These are phyloP conservation scores for Sparus aurata DNA, from an alignment of 2,797 vertebrate genomes.

Conservation along the genomic window DNA sequence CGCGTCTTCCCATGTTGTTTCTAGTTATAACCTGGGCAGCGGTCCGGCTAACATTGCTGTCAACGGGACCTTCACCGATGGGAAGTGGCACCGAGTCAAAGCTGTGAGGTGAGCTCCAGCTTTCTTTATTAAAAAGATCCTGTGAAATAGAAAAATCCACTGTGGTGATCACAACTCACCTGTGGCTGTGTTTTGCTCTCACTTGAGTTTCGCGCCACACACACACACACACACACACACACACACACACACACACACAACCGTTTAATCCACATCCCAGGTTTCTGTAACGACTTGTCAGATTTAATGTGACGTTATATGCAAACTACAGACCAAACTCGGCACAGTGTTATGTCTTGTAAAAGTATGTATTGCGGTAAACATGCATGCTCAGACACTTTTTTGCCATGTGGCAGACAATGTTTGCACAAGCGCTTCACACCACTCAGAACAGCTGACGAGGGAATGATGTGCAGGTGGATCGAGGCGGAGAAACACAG, in stretches of 20 bases:
- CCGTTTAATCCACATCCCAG: no score
- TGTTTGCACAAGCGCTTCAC: no score
- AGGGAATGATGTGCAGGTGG: no score
- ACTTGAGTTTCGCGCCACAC: background rate
- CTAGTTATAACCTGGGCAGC: constrained; percentile 95
- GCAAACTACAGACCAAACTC: no score
- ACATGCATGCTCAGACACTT: no score
- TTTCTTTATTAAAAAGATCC: background rate
- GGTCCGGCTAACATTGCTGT: constrained; percentile 87
- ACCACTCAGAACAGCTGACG: no score
- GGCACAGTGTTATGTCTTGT: no score
- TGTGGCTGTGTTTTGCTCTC: background rate
- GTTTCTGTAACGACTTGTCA: no score
- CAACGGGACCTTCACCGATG: constrained; percentile 93
- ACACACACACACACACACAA: background rate
- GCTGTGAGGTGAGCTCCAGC: constrained; percentile 89
- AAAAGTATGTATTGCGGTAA: no score
- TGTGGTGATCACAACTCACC: background rate
- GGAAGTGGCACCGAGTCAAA: constrained; percentile 96
- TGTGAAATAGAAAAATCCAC: background rate
- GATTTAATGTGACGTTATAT: no score
- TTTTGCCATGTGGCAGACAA: no score
- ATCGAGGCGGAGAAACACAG: no score
- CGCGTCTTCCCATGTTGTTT: constrained; percentile 43
- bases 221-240: background rate